These are phyloP conservation scores for Drosophila sp. DNA, from an alignment of 1,140 invertebrate genomes.

Conservation along the genomic window DNA sequence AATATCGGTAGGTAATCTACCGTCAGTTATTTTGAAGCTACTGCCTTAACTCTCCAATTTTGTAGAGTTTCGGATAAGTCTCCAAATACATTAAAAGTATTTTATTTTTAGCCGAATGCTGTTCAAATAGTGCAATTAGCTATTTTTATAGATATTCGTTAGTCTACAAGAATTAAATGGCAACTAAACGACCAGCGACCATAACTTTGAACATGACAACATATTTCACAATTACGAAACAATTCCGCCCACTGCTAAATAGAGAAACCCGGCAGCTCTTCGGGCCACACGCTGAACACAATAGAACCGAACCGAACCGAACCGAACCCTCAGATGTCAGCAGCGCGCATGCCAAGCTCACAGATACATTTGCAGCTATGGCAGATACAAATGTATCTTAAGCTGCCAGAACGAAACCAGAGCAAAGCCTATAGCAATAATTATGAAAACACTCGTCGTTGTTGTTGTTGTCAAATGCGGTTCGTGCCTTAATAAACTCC, in stretches of 20 bases:
- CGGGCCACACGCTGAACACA: constrained; percentile 55
- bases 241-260: constrained; percentile 53
- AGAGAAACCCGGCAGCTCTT: constrained; percentile 36
- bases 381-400: constrained; percentile 14
- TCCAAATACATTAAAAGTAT: neutral
- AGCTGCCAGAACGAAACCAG: constrained; percentile 70
- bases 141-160: neutral
- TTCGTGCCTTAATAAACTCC: constrained; percentile 78
- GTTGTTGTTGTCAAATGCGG: constrained; percentile 55
- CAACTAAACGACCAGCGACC: constrained; percentile 57
- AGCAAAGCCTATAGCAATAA: constrained; percentile 79
- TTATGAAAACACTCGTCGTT: constrained; percentile 58
- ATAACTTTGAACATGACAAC: constrained; percentile 73
- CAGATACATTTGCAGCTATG: constrained; percentile 18
- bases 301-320: constrained; percentile 52
- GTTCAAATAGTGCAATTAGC: neutral
- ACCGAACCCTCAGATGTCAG: constrained; percentile 13
- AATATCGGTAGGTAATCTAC: neutral
- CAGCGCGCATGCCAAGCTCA: constrained; percentile 25
- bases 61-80: neutral
- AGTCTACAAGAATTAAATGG: constrained; percentile 42
- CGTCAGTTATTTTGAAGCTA: neutral
- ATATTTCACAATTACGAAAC: constrained; percentile 83
- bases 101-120: neutral
- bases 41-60: neutral